Evolutionary conservation across 2,113 vertebrate species (phyloP).

Genomic region (Leptobrachium ailaonicum): DNA sequence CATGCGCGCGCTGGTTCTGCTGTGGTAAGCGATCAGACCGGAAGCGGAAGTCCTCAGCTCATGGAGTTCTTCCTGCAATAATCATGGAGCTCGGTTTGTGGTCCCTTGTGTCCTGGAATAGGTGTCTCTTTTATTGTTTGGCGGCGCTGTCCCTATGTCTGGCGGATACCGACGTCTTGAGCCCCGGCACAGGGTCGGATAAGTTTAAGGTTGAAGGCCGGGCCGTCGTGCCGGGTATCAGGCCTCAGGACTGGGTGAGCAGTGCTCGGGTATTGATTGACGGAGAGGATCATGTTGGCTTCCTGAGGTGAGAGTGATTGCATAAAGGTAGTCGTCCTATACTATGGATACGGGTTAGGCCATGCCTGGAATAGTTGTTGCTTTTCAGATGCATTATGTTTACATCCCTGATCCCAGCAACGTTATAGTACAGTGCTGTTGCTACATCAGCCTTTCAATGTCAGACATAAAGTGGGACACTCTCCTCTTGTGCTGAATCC

Average conservation of each 20-base stretch:
- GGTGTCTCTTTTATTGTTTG: not conserved
- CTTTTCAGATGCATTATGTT: too few relatives aligned
- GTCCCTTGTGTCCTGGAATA: not conserved
- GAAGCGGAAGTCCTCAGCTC: conserved; percentile 5
- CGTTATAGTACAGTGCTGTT: too few relatives aligned
- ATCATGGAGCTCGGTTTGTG: not conserved
- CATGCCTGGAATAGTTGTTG: too few relatives aligned
- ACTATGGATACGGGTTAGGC: too few relatives aligned
- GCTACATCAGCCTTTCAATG: too few relatives aligned
- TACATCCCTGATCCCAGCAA: too few relatives aligned
- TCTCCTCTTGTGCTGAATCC: too few relatives aligned
- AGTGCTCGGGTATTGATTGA: conserved; percentile 85
- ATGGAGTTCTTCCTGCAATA: not conserved
- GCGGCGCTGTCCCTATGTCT: conserved; percentile 33
- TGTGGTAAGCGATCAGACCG: not conserved
- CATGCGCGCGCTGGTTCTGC: too few relatives aligned
- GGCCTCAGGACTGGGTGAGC: conserved; percentile 91
- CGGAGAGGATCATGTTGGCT: conserved; percentile 90
- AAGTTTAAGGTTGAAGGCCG: conserved; percentile 92
- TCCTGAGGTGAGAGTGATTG: conserved; percentile 76
- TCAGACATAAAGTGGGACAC: too few relatives aligned
- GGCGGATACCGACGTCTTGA: conserved; percentile 37
- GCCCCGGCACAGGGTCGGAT: conserved; percentile 66
- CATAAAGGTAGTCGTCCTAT: too few relatives aligned
- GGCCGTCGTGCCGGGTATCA: conserved; percentile 84